Conservation (phyloP, 2,797 vertebrate genomes). For the Carcharodon carcharias region DNA sequence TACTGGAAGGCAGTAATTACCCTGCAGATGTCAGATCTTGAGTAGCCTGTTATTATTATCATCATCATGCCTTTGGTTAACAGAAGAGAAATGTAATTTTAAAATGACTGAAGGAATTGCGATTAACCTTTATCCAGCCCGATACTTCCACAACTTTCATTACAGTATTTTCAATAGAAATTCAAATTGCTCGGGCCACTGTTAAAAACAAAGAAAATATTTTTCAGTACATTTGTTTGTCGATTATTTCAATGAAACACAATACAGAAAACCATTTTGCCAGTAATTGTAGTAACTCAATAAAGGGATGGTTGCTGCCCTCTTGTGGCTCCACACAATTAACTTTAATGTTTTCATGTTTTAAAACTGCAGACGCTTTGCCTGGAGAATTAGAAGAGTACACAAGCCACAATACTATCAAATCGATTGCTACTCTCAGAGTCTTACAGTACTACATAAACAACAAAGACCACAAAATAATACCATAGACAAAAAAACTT, state of each 20-base stretch:
- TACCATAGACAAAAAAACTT: neutral
- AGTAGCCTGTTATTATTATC: constrained; percentile 32
- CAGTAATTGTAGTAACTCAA: neutral
- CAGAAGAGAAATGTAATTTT: constrained; percentile 37
- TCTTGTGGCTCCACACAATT: constrained; percentile 2
- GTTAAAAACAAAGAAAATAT: constrained; percentile 1
- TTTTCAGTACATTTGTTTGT: neutral
- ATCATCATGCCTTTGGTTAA: constrained; percentile 27
- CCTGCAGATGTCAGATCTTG: constrained; percentile 37
- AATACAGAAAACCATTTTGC: neutral
- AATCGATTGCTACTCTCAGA: neutral
- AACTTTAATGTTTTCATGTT: neutral
- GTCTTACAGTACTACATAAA: neutral
- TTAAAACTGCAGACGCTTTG: neutral
- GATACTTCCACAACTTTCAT: neutral
- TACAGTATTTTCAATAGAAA: constrained; percentile 21
- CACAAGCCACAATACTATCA: neutral
- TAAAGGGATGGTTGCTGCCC: constrained; percentile 17
- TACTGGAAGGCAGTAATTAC: constrained; percentile 29
- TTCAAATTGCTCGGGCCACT: neutral
- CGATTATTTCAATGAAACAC: constrained; percentile 10
- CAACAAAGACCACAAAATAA: neutral
- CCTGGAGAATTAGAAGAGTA: neutral
- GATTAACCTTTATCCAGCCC: constrained; percentile 31
- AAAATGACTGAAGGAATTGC: constrained; percentile 33